Percentiles rank a stretch among this genome's conserved stretches.
phyloP scores from a whole-genome alignment of 2,113 vertebrate species.

The Calypte anna region DNA sequence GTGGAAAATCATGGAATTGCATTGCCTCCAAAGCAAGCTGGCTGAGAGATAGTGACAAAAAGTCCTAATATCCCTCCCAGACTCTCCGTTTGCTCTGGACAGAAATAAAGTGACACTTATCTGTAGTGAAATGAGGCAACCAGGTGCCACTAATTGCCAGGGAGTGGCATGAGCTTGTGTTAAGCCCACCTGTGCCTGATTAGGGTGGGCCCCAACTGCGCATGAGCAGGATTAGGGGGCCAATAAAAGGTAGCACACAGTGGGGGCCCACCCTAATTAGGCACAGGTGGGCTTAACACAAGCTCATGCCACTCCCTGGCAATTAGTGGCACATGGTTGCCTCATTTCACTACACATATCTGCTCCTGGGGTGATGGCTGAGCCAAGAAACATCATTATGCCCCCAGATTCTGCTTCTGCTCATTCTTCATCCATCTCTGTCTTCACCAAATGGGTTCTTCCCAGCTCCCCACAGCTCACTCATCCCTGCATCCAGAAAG shows the following conservation, averaged over 20 bases:
- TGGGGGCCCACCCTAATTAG: too few relatives aligned
- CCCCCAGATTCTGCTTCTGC: neutral
- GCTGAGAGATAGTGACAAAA: neutral
- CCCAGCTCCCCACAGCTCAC: neutral
- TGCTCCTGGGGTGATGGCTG: neutral
- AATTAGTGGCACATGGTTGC: too few relatives aligned
- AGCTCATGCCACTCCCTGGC: too few relatives aligned
- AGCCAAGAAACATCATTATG: neutral
- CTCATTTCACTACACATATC: neutral
- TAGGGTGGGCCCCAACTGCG: too few relatives aligned
- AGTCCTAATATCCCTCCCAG: neutral
- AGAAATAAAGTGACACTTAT: neutral
- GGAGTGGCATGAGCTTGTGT: too few relatives aligned
- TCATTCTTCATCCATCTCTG: neutral
- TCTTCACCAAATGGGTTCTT: neutral
- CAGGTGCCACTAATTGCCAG: too few relatives aligned
- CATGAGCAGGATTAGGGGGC: too few relatives aligned
- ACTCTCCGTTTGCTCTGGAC: neutral
- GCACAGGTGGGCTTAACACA: too few relatives aligned
- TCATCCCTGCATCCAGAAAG: neutral
- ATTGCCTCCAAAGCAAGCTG: neutral
- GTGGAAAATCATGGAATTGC: neutral
- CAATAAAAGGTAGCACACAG: too few relatives aligned
- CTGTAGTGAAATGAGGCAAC: too few relatives aligned
- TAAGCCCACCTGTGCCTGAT: too few relatives aligned